These are phyloP conservation scores for Agrypnia vestita DNA, from an alignment of 1,140 invertebrate species.

Conservation along the genomic window DNA sequence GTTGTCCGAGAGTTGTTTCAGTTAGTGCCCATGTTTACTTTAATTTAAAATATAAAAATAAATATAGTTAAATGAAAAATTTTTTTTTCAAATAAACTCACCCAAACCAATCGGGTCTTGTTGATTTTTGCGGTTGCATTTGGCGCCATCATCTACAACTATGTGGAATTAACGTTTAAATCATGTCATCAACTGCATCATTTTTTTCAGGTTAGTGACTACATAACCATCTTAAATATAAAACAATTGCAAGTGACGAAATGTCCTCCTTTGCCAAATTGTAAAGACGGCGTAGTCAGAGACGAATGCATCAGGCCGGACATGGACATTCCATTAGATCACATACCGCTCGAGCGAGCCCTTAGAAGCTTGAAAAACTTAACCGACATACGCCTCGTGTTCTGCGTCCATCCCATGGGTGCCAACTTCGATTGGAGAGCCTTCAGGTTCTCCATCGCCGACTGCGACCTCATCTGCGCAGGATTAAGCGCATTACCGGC, in stretches of 20 bases:
- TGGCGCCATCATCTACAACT: no score
- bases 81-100: no score
- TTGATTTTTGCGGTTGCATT: no score
- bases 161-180: no score
- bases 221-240: conserved; percentile 65
- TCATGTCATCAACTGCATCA: no score
- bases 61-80: no score
- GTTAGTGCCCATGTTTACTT: no score
- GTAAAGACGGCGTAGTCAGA: conserved; percentile 63
- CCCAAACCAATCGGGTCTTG: no score
- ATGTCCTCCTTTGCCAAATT: conserved; percentile 64
- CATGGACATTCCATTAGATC: conserved; percentile 67
- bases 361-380: conserved; percentile 66
- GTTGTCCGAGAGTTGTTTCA: no score
- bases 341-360: conserved; percentile 67
- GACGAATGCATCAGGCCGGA: conserved; percentile 63
- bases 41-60: no score
- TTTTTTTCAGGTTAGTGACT: conserved; percentile 66
- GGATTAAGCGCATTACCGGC: conserved; percentile 66
- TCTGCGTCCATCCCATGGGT: conserved; percentile 65
- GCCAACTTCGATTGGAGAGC: conserved; percentile 65
- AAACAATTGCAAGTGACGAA: conserved; percentile 67
- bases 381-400: conserved; percentile 67
- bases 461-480: conserved; percentile 68
- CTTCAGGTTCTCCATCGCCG: conserved; percentile 67